phyloP scores from a whole-genome alignment of 2,888 invertebrate species.

The Gastracanthus pulcherrimus region DNA sequence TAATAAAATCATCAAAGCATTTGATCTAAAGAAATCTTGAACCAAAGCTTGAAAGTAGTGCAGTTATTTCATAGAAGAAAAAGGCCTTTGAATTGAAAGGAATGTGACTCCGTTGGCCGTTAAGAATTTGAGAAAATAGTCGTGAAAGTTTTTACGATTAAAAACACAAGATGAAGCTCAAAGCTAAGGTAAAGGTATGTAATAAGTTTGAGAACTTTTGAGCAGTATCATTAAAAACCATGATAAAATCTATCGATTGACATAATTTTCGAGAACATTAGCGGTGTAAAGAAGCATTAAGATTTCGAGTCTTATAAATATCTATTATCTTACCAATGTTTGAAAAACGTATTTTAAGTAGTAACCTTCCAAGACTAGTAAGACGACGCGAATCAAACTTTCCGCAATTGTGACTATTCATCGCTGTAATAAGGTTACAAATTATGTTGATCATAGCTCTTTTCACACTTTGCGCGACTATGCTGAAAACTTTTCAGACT shows the following conservation, averaged over 20 bases:
- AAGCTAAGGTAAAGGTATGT: slow-evolving; percentile 8
- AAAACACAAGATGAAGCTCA: neutral
- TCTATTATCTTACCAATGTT: neutral
- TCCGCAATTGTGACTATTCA: neutral
- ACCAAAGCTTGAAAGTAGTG: neutral
- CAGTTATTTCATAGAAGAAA: neutral
- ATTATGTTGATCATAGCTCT: slow-evolving; percentile 4
- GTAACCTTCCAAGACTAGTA: neutral
- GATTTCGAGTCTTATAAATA: neutral
- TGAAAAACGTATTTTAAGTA: neutral
- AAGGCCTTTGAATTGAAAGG: slow-evolving; percentile 10
- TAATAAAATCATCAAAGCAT: neutral
- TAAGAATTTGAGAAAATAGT: slow-evolving; percentile 4
- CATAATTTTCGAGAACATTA: slow-evolving; percentile 21
- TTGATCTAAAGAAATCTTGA: neutral
- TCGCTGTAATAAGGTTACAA: neutral
- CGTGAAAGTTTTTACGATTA: slow-evolving; percentile 13
- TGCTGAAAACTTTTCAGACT: slow-evolving; percentile 8
- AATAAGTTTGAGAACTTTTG: slow-evolving; percentile 19
- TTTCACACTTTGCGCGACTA: neutral
- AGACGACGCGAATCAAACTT: neutral
- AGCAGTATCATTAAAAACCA: slow-evolving; percentile 13
- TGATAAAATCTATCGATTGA: slow-evolving; percentile 22
- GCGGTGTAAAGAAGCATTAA: neutral
- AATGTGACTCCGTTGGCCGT: neutral